Evolutionary conservation across 30 jellyfish, hydroid and myxozoan genomes (phyloP), one percentile per base, ranked within the genome.

Genomic region (Rhopilema esculentum): DNA sequence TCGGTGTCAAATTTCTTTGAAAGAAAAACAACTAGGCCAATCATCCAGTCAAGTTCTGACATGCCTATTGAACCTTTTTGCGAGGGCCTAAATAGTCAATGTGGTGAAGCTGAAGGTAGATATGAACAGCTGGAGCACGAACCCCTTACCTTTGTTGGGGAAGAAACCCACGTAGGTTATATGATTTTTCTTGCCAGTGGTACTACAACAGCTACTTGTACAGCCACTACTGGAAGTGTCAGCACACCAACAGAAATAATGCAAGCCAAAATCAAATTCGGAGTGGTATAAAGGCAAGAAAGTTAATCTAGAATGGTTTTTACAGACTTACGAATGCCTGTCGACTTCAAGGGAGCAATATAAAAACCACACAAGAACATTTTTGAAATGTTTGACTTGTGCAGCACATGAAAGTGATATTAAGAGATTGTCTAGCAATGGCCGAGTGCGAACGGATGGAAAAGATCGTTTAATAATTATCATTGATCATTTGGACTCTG

Each of bases 361-460:
- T 64, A 64, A 64, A 25, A 64, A 64, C 74, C 74, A 64, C 74
- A 64, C 74, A 64, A 64, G 74, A 25, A 64, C 74, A 64, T 64
- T 64, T 64, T 64, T 64, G 74, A 40, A 26, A 2, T 29, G 82
- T 1, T 0, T 70, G 27, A 20, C 61, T 57, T 77, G 88, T 80
- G 90, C 77, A 33, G 88, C 88, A 15, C 79, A 49, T 32, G 64
- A 77, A 77, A 49, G 61, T 48, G 88, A 77, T 15, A 26, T 77
- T 0, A 48, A 77, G 79, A 62, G 6, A 52, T 77, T 77, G 48
- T 75, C 86, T 23, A 75, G 86, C 49, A 75, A 75, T 31, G 72
- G 86, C 48, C 86, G 49, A 75, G 86, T 75, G 86, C 57, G 88
- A 22, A 27, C 88, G 53, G 88, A 52, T 77, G 77, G 88, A 32